Conservation (phyloP, 2,797 vertebrate genomes). For the Nannoperca australis region DNA sequence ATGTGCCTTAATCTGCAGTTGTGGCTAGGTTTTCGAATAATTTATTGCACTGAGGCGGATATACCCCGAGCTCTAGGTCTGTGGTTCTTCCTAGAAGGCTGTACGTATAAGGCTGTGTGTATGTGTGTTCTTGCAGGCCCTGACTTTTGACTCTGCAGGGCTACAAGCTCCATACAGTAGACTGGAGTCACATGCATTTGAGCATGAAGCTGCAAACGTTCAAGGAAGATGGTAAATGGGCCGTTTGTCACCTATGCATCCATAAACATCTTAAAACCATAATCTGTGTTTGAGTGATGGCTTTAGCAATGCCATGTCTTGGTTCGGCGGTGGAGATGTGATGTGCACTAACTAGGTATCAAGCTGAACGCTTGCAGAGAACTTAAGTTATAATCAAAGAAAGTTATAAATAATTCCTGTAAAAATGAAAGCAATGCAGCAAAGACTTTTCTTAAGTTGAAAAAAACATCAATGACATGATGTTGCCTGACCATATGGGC, state of each 20-base stretch:
- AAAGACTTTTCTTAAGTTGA: neutral
- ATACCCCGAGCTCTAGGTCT: slow-evolving; percentile 70
- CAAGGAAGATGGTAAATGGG: slow-evolving; percentile 19
- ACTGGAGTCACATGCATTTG: slow-evolving; percentile 20
- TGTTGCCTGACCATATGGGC: neutral
- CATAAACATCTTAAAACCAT: neutral
- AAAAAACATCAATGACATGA: slow-evolving; percentile 9
- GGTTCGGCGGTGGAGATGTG: neutral
- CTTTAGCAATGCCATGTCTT: neutral
- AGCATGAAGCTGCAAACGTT: slow-evolving; percentile 28
- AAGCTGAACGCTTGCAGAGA: neutral
- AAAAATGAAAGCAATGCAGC: neutral
- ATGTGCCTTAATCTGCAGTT: slow-evolving; percentile 63
- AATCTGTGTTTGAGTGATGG: neutral
- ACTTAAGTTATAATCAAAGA: neutral
- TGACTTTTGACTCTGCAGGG: slow-evolving; percentile 48
- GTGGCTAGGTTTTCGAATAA: slow-evolving; percentile 82
- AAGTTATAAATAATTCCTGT: neutral
- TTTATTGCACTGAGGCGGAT: slow-evolving; percentile 69
- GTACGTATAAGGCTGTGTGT: neutral
- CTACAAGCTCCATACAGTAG: slow-evolving; percentile 40
- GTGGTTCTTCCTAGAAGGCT: slow-evolving; percentile 89
- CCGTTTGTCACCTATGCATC: slow-evolving; percentile 15
- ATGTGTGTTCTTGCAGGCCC: slow-evolving; percentile 23
- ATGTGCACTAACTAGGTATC: neutral